Conservation (phyloP, 2,888 invertebrate genomes). For the Dryobotodes eremita region DNA sequence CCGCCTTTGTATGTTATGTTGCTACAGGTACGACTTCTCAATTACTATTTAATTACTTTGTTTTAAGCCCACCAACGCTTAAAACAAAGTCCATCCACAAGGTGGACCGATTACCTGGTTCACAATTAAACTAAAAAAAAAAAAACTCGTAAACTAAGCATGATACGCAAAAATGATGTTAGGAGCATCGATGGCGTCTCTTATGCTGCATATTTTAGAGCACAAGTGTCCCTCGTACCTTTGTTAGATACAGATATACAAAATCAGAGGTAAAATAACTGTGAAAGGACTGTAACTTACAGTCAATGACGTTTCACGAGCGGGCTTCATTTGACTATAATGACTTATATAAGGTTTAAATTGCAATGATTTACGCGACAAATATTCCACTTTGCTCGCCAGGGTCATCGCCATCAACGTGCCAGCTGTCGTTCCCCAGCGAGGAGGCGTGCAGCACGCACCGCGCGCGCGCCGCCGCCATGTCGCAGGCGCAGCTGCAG, state of each 20-base stretch:
- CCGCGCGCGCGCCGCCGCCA: conserved; percentile 77
- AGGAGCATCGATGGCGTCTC: too few species aligned
- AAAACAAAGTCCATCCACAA: not conserved
- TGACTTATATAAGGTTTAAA: not conserved
- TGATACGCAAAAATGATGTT: too few species aligned
- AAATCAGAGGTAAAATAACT: too few species aligned
- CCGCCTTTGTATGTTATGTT: conserved; percentile 96
- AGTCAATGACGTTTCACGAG: not conserved
- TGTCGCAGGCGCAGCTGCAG: conserved; percentile 81
- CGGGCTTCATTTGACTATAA: not conserved
- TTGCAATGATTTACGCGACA: not conserved
- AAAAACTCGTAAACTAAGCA: too few species aligned
- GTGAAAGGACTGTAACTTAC: not conserved
- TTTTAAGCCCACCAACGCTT: not conserved
- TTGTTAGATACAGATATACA: too few species aligned
- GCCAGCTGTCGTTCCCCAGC: conserved; percentile 85
- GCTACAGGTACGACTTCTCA: conserved; percentile 91
- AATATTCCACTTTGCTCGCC: not conserved
- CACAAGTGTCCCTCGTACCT: too few species aligned
- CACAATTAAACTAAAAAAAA: too few species aligned
- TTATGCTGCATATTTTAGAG: too few species aligned
- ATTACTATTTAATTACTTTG: not conserved
- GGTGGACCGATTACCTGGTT: too few species aligned
- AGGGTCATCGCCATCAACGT: conserved; percentile 87
- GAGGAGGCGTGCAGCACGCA: conserved; percentile 82